Base-by-base conservation (phyloP, 1,140 invertebrate species). In the Rhyacophila brunnea region DNA sequence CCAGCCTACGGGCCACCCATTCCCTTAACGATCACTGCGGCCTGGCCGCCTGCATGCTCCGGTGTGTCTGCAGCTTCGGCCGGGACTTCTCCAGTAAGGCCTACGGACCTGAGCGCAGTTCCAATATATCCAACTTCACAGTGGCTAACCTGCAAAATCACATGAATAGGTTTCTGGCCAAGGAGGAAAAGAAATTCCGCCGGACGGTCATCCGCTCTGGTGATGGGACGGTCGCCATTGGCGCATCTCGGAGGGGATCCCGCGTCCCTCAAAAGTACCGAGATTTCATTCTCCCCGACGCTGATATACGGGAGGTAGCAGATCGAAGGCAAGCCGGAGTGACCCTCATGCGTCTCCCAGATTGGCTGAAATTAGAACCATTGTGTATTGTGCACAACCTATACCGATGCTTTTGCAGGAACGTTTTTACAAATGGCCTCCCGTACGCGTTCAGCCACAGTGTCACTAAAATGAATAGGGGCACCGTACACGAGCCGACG, bases 21-120 rank as follows among this genome's bases (percentile, higher is more conserved):
- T 47, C 68, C n/a, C 53, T 68, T 4, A 62, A 68, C 11, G 40
- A 70, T 42, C 78, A 80, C 64, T 81, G 79, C 59, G 70, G 71
- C 19, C 65, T 68, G 58, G 40, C 65, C 1, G 59, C 72, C 14
- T 81, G 79, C 56, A 79, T 81, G 71, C 77, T 80, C 46, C 60
- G 68, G 40, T 81, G 79, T 58, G 64, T 47, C 11, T 81, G 79
- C 64, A 61, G 66, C 17, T 58, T 66, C 42, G 61, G 64, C 52
- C 58, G 55, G 61, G 20, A 53, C 61, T 48, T 17, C 9, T 34
- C 32, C 35, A 23, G 60, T 53, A 55, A 23, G 47, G 48, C 18
- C 19, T 40, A 40, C 44, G 62, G 1, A 49, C 46, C 9, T 44
- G 68, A 58, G 44, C 60, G 38, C 43, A 50, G 38, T 62, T 58